Evolutionary conservation across 2,888 invertebrate genomes (phyloP), one percentile per base, ranked within the genome.

Genomic region (Spialia ferax): DNA sequence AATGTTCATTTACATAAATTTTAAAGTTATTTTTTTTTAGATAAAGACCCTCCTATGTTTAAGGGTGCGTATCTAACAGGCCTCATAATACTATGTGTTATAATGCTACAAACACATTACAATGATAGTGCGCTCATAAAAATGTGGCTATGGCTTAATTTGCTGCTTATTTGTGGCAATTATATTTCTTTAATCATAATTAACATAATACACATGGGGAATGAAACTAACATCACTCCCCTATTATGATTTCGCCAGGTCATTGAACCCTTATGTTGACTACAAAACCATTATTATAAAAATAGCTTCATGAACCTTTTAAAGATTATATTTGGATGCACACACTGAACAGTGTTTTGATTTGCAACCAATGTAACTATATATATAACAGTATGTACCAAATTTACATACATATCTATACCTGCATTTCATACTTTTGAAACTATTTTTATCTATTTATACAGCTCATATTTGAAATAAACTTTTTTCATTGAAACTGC

Each of bases 101-200:
- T 48, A 48, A 48, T 20, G 18, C 10, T 45, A 45, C 20, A 45
- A 45, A 20, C 45, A 45, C 45, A 45, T 45, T 45, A 18, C 45
- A 45, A 18, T 45, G 45, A 45, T 45, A 45, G 18, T 0, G 0
- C 3, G 18, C 18, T 10, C 45, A 45, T 52, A 52, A 52, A n/a
- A 52, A 52, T 23, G 22, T 52, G 18, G 50, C 13, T 18, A n/a
- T 52, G 18, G 23, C 50, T 52, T 52, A 13, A 52, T 52, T 52
- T 45, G 18, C 45, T 45, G 15, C 45, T 45, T 50, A 50, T 50
- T 50, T 50, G 20, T 52, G 22, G 7, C 23, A 52, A 52, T 52
- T 52, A 23, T 54, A 54, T 26, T 2, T 54, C n/a, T 15, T n/a
- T 26, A 23, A 26, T 26, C 15, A 54, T 8, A 26, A 54, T 29